Conservation (phyloP, 2,113 vertebrate species). For the Hippoglossus stenolepis region DNA sequence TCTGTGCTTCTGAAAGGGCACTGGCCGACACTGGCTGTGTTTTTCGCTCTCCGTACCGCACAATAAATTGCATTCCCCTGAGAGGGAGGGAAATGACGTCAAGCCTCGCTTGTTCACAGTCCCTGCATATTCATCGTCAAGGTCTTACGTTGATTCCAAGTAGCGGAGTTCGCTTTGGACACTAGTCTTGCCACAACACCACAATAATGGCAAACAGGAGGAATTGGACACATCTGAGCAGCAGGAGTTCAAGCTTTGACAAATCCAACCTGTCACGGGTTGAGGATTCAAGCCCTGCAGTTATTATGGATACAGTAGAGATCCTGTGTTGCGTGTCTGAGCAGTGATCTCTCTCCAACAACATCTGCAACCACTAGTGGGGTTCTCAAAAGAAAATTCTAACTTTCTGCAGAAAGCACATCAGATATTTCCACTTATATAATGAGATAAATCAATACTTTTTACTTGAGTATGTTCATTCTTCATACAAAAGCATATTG, state of each 20-base stretch:
- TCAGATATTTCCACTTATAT: neutral
- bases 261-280: conserved; percentile 9
- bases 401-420: neutral
- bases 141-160: conserved; percentile 47
- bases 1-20: conserved; percentile 54
- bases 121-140: conserved; percentile 65
- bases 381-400: neutral
- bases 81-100: conserved; percentile 70
- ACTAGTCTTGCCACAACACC: conserved; percentile 3
- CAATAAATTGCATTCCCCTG: conserved; percentile 66
- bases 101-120: conserved; percentile 60
- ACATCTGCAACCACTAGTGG: neutral
- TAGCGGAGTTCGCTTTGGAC: conserved; percentile 17
- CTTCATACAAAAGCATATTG: too few species aligned
- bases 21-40: conserved; percentile 43
- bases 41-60: conserved; percentile 56
- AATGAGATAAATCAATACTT: neutral
- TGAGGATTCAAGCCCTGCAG: neutral
- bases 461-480: neutral
- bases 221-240: conserved; percentile 11
- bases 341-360: too few species aligned
- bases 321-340: neutral
- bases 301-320: too few species aligned
- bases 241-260: conserved; percentile 19
- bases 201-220: conserved; percentile 9